Conservation (phyloP, 2,888 invertebrate genomes). For the Ophion ellenae region DNA sequence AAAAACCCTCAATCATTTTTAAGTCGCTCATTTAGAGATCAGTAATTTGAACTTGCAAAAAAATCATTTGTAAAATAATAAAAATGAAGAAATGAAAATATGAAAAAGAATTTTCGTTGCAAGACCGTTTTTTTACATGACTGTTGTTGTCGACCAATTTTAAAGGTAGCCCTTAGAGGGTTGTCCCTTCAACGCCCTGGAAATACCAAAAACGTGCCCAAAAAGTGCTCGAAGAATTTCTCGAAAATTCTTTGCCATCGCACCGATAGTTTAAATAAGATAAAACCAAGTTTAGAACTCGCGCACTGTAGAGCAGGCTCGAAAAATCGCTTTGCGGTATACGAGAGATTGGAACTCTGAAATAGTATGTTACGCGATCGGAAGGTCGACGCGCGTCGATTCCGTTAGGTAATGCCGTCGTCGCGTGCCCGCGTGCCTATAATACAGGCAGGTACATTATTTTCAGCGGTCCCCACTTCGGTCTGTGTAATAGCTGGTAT, state of each 20-base stretch:
- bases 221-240: not conserved
- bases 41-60: too few species aligned
- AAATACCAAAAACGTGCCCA: not conserved
- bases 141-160: too few species aligned
- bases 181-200: not conserved
- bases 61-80: too few species aligned
- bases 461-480: not conserved
- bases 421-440: slow-evolving; percentile 38
- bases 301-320: not conserved
- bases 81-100: too few species aligned
- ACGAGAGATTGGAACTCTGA: slow-evolving; percentile 64
- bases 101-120: too few species aligned
- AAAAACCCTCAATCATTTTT: too few species aligned
- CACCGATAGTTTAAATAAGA: not conserved
- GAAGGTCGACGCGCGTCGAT: slow-evolving; percentile 69
- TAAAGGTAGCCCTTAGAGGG: not conserved
- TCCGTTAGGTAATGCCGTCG: slow-evolving; percentile 75
- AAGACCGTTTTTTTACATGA: too few species aligned
- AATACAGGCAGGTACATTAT: slow-evolving; percentile 41
- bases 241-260: not conserved
- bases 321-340: not conserved
- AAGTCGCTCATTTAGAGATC: too few species aligned
- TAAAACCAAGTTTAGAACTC: slow-evolving; percentile 31
- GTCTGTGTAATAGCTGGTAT: not conserved
- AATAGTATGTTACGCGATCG: slow-evolving; percentile 74